Conservation (phyloP, 2,797 vertebrate species). For the Phylloscopus collybita region DNA sequence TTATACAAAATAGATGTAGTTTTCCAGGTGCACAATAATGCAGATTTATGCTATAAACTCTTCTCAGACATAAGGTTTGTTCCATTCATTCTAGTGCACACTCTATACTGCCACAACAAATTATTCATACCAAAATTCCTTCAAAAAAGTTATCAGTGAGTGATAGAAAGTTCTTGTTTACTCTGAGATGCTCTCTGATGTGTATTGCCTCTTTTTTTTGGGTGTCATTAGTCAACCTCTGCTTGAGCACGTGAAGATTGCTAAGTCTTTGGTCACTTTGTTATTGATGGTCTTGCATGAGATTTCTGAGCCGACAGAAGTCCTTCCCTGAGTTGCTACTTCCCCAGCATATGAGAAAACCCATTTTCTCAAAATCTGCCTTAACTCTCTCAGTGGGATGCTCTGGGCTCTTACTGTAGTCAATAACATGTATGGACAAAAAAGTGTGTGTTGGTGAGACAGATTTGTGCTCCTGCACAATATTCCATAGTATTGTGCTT, state of each 20-base stretch:
- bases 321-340: background rate
- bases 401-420: background rate
- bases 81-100: background rate
- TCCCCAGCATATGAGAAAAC: background rate
- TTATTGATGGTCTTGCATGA: background rate
- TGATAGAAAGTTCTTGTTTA: background rate
- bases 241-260: background rate
- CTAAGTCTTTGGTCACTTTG: background rate
- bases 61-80: background rate
- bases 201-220: background rate
- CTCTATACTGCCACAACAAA: background rate
- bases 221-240: background rate
- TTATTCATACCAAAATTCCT: background rate
- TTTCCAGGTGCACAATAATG: background rate
- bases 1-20: background rate
- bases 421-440: too few relatives aligned
- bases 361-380: background rate
- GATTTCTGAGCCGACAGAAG: background rate
- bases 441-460: rapidly evolving
- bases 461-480: too few relatives aligned
- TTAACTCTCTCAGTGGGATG: background rate
- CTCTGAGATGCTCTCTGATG: background rate
- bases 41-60: background rate
- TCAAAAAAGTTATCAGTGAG: background rate
- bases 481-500: background rate